A percentile compares a stretch with the other conserved stretches of the same genome.
These are phyloP conservation scores for Lepidurus couesii DNA, from an alignment of 1,140 invertebrate genomes.

Conservation along the genomic window DNA sequence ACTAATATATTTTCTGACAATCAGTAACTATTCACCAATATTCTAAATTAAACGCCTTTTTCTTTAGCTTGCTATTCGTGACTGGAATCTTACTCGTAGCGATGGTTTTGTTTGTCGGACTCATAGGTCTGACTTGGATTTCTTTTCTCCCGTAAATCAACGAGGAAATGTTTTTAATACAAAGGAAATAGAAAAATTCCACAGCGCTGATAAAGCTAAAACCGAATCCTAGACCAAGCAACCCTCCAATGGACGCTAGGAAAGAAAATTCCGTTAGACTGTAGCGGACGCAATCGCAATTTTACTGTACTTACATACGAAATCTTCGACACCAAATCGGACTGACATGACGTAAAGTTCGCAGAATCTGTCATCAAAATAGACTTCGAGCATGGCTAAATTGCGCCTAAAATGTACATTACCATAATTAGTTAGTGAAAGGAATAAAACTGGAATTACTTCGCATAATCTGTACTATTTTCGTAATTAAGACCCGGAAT, in stretches of 20 bases:
- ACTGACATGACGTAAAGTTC: constrained; percentile 42
- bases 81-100: neutral
- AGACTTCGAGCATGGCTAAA: neutral
- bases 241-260: constrained; percentile 29
- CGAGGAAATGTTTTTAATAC: constrained; percentile 28
- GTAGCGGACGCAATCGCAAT: neutral
- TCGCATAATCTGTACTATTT: neutral
- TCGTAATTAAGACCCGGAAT: neutral
- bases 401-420: neutral
- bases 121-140: neutral
- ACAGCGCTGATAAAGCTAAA: constrained; percentile 34
- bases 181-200: constrained; percentile 32
- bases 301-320: constrained; percentile 56
- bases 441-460: neutral
- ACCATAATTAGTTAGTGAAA: neutral
- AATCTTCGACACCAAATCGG: constrained; percentile 66
- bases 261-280: constrained; percentile 37
- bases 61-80: too few relatives aligned
- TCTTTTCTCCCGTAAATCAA: neutral
- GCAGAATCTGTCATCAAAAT: neutral
- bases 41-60: too few relatives aligned
- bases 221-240: constrained; percentile 33
- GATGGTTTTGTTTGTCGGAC: neutral
- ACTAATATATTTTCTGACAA: too few relatives aligned
- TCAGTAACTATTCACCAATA: too few relatives aligned